phyloP scores from a whole-genome alignment of 1,140 invertebrate species.

The Diorhabda elongata region DNA sequence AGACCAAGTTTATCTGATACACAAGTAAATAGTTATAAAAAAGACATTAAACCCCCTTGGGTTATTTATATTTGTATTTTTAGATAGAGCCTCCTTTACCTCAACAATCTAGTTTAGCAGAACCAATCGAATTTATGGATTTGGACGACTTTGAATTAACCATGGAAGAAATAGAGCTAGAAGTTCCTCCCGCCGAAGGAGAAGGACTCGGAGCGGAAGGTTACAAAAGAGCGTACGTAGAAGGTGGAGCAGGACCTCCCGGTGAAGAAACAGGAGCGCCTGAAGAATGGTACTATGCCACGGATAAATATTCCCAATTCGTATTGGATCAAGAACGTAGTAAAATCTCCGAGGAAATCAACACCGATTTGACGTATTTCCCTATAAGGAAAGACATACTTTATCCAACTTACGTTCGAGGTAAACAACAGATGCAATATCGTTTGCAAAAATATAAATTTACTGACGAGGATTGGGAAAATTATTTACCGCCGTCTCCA shows the following conservation, averaged over 20 bases:
- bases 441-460: constrained; percentile 11
- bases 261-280: constrained; percentile 26
- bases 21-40: constrained; percentile 20
- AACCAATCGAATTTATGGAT: constrained; percentile 39
- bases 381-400: constrained; percentile 29
- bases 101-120: constrained; percentile 47
- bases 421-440: constrained; percentile 26
- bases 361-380: constrained; percentile 33
- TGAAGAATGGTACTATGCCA: constrained; percentile 9
- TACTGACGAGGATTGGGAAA: constrained; percentile 20
- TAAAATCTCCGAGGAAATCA: constrained; percentile 18
- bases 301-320: constrained; percentile 2
- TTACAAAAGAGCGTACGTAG: constrained; percentile 43
- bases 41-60: neutral
- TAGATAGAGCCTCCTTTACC: constrained; percentile 52
- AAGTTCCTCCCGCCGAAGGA: constrained; percentile 20
- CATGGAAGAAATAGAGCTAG: constrained; percentile 50
- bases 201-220: constrained; percentile 12
- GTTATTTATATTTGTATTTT: neutral
- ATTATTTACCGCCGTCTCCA: constrained; percentile 21
- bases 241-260: constrained; percentile 37
- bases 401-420: constrained; percentile 27
- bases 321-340: neutral
- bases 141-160: constrained; percentile 45
- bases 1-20: constrained; percentile 43